These are phyloP conservation scores for Sebastes variabilis DNA, from an alignment of 2,797 vertebrate species.

Conservation along the genomic window DNA sequence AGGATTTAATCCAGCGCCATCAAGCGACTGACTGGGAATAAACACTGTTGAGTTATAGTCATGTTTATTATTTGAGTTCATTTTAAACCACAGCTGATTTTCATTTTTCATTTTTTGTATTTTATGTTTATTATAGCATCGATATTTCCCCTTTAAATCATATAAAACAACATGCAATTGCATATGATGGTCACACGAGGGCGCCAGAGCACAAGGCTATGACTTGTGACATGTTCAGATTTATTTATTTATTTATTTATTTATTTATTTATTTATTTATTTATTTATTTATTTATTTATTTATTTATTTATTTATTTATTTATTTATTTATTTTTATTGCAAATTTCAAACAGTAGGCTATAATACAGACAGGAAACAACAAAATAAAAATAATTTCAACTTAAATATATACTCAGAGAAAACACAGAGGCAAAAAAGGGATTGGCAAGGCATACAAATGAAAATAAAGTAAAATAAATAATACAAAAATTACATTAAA, in stretches of 20 bases:
- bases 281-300: not conserved
- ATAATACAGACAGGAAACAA: not conserved
- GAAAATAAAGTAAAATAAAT: not conserved
- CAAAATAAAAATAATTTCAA: too few species aligned
- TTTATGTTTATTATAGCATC: not conserved
- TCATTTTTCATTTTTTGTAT: rapidly evolving
- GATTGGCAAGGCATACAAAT: not conserved
- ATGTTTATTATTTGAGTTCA: not conserved
- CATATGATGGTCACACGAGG: not conserved
- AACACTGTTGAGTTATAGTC: rapidly evolving
- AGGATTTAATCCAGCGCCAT: conserved; percentile 44
- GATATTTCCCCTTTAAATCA: not conserved
- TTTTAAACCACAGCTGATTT: not conserved
- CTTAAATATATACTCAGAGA: too few species aligned
- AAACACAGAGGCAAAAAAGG: not conserved
- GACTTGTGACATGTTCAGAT: too few species aligned
- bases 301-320: not conserved
- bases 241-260: not conserved
- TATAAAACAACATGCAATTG: not conserved
- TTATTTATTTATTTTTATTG: not conserved
- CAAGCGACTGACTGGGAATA: not conserved
- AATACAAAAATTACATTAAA: not conserved
- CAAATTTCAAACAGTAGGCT: not conserved
- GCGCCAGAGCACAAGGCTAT: not conserved
- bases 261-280: not conserved